Evolutionary conservation across 2,113 vertebrate species (phyloP), one percentile per base, ranked within the genome.

Genomic region (Nerophis lumbriciformis): DNA sequence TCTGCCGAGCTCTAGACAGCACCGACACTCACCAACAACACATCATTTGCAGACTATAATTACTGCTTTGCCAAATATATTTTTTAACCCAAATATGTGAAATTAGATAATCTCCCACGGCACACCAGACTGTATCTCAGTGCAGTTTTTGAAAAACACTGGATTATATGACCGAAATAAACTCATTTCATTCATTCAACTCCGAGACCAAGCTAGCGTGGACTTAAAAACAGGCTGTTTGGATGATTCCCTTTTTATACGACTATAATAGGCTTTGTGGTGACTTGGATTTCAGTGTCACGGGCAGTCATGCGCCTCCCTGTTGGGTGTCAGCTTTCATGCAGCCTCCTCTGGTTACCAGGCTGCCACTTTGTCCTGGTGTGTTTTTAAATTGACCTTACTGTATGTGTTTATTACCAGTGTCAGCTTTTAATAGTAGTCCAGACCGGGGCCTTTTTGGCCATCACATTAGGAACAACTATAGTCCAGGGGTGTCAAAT

Each of bases 291-390:
- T 73, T 69, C 63, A 62, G 63, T 76, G 75, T 79, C 68, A 75
- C 69, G 72, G 66, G 59, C 66, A 63, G 77, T 88, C 84, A 82
- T 51, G 71, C 75, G 80, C 63, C 64, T 82, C 64, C 72, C 54
- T 52, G 72, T 71, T 69, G 66, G 69, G 79, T 78, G 74, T 85
- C 78, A 68, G 80, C 72, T 88, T 86, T 84, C 83, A 72, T 73
- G 54, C 64, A 77, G 69, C 79, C 82, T 82, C 67, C 69, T 87
- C 81, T 52, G 60, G 75, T 83, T 83, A 77, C 80, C 58, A 51
- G 16, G 60, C 70, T 71, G 82, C 14, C 73, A 73, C 82, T 71
- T 79, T 71, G 59, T 44, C 53, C 59, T 21, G 51, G 35, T 72
- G 28, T 67, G 5, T 61, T 36, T 64, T 36, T 64, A 68, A 64